phyloP scores from a whole-genome alignment of 2,797 vertebrate genomes.

The Malacoctenus gilli region DNA sequence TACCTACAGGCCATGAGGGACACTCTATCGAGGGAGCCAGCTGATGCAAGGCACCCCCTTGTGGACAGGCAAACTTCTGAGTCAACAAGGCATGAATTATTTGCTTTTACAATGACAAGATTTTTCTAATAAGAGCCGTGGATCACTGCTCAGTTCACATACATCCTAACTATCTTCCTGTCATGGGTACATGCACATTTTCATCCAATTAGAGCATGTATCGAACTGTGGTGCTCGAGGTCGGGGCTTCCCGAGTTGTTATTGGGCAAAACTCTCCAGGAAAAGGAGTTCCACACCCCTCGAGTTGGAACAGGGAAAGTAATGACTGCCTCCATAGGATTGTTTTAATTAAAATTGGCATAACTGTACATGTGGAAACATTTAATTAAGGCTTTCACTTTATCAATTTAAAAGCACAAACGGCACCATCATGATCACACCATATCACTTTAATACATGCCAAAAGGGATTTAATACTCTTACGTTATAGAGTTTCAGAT shows the following conservation, averaged over 20 bases:
- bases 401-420: not conserved
- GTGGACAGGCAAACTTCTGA: conserved; percentile 55
- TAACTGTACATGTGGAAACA: no score
- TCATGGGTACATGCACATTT: no score
- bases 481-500: not conserved
- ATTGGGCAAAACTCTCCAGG: no score
- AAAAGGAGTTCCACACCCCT: no score
- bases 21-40: conserved; percentile 13
- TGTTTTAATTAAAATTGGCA: no score
- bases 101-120: not conserved
- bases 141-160: no score
- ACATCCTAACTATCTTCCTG: no score
- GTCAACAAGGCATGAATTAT: conserved; percentile 8
- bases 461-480: not conserved
- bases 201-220: not conserved
- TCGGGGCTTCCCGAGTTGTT: no score
- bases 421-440: not conserved
- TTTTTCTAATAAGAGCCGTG: conserved; percentile 1
- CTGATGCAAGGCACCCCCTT: conserved; percentile 66
- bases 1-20: conserved; percentile 33
- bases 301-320: no score
- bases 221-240: no score
- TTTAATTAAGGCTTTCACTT: no score
- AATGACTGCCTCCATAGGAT: no score
- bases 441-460: not conserved